These are phyloP conservation scores for Ctena decussata DNA, from an alignment of 2,888 invertebrate genomes.

Conservation along the genomic window DNA sequence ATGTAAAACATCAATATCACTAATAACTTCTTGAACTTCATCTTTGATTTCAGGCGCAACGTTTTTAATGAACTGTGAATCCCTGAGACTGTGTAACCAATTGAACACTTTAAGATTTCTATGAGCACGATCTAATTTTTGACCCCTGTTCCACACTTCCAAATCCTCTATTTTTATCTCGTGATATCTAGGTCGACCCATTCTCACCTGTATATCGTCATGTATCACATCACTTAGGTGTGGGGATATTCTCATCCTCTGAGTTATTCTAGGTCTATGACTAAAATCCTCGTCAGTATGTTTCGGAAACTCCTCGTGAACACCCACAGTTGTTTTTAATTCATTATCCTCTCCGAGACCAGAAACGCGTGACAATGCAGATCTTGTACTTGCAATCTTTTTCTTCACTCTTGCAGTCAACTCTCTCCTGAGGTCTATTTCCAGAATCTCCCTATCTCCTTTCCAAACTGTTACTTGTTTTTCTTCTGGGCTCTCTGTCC, in stretches of 20 bases:
- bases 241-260: conserved; percentile 81
- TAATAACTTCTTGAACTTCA: conserved; percentile 34
- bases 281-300: conserved; percentile 77
- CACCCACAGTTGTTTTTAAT: conserved; percentile 57
- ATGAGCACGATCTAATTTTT: conserved; percentile 75
- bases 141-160: conserved; percentile 75
- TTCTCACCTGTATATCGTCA: conserved; percentile 79
- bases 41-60: conserved; percentile 65
- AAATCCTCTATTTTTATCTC: conserved; percentile 77
- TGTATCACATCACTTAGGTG: conserved; percentile 79
- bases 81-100: conserved; percentile 96
- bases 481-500: conserved; percentile 11
- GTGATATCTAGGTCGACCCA: conserved; percentile 82
- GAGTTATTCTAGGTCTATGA: conserved; percentile 76
- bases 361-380: conserved; percentile 74
- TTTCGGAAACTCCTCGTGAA: conserved; percentile 74
- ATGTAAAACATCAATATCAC: conserved; percentile 65
- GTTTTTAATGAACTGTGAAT: conserved; percentile 86
- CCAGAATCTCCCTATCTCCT: conserved; percentile 75
- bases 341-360: conserved; percentile 77
- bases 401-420: conserved; percentile 70
- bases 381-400: conserved; percentile 68
- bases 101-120: conserved; percentile 98
- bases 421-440: conserved; percentile 76
- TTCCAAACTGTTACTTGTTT: conserved; percentile 74